Conservation (phyloP, 2,888 invertebrate species). For the Sphaerophoria rueppellii region DNA sequence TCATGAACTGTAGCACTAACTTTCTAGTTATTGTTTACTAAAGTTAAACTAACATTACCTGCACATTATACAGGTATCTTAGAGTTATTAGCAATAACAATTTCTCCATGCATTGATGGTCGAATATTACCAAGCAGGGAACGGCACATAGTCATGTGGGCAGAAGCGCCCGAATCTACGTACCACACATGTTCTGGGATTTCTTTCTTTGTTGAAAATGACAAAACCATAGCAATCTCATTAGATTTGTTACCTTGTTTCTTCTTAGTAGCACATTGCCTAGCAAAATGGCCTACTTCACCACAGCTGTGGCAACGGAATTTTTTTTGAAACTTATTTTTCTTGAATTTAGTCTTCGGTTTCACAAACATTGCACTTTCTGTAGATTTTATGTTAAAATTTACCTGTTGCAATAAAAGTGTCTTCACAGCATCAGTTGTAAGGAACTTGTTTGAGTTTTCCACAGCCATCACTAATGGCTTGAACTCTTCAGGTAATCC, state of each 20-base stretch:
- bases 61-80: too few species aligned
- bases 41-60: too few species aligned
- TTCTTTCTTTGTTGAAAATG: neutral
- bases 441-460: constrained; percentile 56
- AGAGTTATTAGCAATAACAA: too few species aligned
- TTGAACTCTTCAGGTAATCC: constrained; percentile 17
- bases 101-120: too few species aligned
- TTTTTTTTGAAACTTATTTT: neutral
- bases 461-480: constrained; percentile 7
- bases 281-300: constrained; percentile 44
- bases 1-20: constrained; percentile 17
- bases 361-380: neutral
- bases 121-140: too few species aligned
- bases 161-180: neutral
- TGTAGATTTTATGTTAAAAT: neutral
- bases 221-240: constrained; percentile 25
- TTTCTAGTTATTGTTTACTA: neutral
- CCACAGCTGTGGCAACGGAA: constrained; percentile 46
- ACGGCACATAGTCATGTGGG: too few species aligned
- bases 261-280: constrained; percentile 35
- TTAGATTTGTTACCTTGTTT: constrained; percentile 15
- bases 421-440: constrained; percentile 56
- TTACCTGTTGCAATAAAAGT: neutral
- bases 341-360: neutral
- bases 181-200: too few species aligned